Conservation (phyloP, 2,797 vertebrate species). For the Sebastes hubbsi region DNA sequence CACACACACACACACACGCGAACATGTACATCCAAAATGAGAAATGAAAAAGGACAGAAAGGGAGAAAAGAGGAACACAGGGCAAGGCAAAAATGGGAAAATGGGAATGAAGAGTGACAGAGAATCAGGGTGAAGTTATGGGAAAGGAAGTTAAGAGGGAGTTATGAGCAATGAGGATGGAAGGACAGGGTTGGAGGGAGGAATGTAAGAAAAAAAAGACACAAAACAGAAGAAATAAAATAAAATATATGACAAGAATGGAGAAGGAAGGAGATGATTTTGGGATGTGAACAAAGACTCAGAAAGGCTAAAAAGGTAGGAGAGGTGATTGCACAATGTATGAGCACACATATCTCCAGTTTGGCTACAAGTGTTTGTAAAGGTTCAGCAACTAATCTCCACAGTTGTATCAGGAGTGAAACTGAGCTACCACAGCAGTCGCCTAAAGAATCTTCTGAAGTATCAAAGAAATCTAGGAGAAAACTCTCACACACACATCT, state of each 20-base stretch:
- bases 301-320: not conserved
- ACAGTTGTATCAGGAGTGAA: conserved; percentile 6
- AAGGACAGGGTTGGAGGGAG: conserved; percentile 12
- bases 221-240: not conserved
- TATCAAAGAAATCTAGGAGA: conserved; percentile 31
- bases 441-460: conserved; percentile 20
- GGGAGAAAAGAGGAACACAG: conserved; percentile 27
- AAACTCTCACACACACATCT: conserved; percentile 2
- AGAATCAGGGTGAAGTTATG: conserved; percentile 36
- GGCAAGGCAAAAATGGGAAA: conserved; percentile 16
- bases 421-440: not conserved
- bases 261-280: not conserved
- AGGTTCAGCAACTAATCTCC: conserved; percentile 6
- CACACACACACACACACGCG: not conserved
- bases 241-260: not conserved
- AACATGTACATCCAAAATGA: not conserved
- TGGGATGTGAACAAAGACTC: not conserved
- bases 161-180: conserved; percentile 7
- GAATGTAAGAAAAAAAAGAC: not conserved
- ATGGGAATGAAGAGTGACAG: conserved; percentile 48
- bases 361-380: not conserved
- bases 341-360: not conserved
- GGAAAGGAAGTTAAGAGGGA: conserved; percentile 23
- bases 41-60: conserved; percentile 40
- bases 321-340: not conserved